These are phyloP conservation scores for Drosophila sordidapex DNA, from an alignment of 2,888 invertebrate species.

Conservation along the genomic window DNA sequence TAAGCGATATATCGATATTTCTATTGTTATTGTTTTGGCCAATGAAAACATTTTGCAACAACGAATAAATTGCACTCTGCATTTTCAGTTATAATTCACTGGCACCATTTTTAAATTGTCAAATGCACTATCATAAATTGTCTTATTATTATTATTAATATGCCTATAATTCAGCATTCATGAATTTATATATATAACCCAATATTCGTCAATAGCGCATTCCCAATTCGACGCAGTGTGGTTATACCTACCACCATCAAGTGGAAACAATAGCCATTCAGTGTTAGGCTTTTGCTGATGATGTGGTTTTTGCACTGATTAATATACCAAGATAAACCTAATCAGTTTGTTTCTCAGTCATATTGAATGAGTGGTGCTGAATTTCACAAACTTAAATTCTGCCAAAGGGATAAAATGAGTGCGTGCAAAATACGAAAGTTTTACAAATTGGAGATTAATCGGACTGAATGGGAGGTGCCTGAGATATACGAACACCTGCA, in stretches of 20 bases:
- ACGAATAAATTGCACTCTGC: constrained; percentile 13
- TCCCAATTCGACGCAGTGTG: constrained; percentile 11
- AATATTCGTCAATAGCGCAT: constrained; percentile 15
- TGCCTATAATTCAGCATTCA: neutral
- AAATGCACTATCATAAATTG: neutral
- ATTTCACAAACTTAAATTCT: constrained; percentile 36
- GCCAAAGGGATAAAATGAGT: constrained; percentile 20
- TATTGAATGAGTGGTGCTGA: constrained; percentile 16
- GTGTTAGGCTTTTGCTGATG: constrained; percentile 35
- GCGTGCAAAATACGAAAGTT: constrained; percentile 87
- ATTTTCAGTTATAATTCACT: neutral
- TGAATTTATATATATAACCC: neutral
- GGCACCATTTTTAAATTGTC: neutral
- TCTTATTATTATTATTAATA: neutral
- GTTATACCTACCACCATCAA: neutral
- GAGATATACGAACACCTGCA: constrained; percentile 95
- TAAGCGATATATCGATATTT: constrained; percentile 13
- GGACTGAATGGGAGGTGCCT: constrained; percentile 98
- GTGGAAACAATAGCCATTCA: constrained; percentile 13
- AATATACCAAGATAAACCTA: constrained; percentile 68
- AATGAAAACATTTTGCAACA: neutral
- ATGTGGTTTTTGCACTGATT: constrained; percentile 24
- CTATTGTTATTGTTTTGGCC: constrained; percentile 7
- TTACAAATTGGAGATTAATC: constrained; percentile 96
- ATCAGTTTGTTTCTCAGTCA: constrained; percentile 57